Evolutionary conservation across 2,888 invertebrate genomes (phyloP).

Genomic region (Meloe dianella): DNA sequence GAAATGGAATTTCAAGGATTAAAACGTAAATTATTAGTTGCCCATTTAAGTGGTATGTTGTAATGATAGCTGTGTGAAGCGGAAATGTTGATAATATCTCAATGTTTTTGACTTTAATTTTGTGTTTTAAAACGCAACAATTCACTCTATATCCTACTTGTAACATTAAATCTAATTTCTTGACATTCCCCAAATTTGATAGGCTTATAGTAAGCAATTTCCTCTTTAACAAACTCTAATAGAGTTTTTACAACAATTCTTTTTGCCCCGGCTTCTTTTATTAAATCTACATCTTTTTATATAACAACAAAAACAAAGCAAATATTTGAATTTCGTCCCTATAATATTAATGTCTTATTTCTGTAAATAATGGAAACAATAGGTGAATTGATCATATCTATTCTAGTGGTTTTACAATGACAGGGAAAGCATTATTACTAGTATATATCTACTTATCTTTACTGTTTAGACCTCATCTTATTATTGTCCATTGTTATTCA

Average conservation of each 20-base stretch:
- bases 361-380: background rate
- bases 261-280: background rate
- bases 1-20: slow-evolving; percentile 14
- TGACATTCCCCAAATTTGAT: background rate
- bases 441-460: background rate
- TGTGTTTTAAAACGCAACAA: background rate
- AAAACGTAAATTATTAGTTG: slow-evolving; percentile 17
- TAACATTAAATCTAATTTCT: background rate
- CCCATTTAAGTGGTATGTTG: slow-evolving; percentile 15
- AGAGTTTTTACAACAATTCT: background rate
- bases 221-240: background rate
- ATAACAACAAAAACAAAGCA: background rate
- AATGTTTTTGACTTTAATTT: slow-evolving; percentile 1
- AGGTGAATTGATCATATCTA: background rate
- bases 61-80: slow-evolving; percentile 12
- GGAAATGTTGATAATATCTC: slow-evolving; percentile 14
- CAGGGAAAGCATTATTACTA: background rate
- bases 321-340: background rate
- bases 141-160: background rate
- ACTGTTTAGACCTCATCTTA: background rate
- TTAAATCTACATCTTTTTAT: background rate
- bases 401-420: background rate
- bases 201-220: background rate
- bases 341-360: background rate
- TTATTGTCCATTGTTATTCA: background rate